phyloP scores from a whole-genome alignment of 1,140 invertebrate genomes.

The Hypsibius dujardini region DNA sequence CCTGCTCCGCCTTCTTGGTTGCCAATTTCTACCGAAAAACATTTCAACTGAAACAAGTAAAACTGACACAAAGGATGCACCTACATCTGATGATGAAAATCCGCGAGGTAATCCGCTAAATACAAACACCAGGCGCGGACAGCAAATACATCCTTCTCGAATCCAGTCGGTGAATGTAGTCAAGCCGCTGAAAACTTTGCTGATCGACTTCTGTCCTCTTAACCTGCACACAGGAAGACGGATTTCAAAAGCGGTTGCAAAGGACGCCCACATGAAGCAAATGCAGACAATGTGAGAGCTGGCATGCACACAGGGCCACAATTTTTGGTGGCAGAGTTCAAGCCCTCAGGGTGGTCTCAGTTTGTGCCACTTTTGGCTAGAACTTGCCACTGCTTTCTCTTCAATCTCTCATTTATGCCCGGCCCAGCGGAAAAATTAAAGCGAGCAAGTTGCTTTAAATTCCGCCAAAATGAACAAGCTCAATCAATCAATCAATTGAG shows the following conservation, averaged over 20 bases:
- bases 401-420: no score
- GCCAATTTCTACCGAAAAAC: neutral
- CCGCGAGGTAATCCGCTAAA: neutral
- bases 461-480: no score
- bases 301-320: neutral
- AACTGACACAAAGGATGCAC: neutral
- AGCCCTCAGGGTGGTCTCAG: no score
- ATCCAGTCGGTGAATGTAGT: neutral
- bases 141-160: slow-evolving; percentile 3
- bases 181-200: neutral
- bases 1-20: neutral
- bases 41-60: neutral
- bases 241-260: neutral
- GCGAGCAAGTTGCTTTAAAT: no score
- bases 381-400: no score
- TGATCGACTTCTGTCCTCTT: neutral
- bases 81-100: neutral
- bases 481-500: no score
- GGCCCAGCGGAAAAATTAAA: no score
- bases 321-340: no score
- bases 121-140: slow-evolving; percentile 6
- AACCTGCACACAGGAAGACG: neutral
- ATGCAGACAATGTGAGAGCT: neutral
- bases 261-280: neutral
- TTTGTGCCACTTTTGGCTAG: no score